Conservation (phyloP, 2,113 vertebrate genomes). For the Osmerus mordax region DNA sequence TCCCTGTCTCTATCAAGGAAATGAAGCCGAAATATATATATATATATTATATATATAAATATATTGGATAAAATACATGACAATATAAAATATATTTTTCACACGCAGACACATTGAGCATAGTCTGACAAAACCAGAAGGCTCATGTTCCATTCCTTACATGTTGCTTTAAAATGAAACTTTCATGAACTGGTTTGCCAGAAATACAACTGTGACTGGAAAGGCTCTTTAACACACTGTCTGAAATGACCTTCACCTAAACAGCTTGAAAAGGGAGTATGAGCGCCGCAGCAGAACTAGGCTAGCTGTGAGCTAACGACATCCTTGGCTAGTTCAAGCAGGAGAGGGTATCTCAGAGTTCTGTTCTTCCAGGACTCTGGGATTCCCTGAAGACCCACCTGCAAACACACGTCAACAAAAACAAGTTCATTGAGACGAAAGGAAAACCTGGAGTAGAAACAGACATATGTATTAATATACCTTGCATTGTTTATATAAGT, state of each 20-base stretch:
- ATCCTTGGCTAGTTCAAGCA: slow-evolving; percentile 56
- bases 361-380: slow-evolving; percentile 66
- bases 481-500: no score
- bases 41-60: no score
- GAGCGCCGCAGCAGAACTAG: slow-evolving; percentile 13
- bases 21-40: no score
- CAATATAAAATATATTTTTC: not conserved
- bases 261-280: not conserved
- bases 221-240: not conserved
- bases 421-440: no score
- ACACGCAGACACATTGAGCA: slow-evolving; percentile 9
- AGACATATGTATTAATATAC: no score
- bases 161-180: slow-evolving; percentile 56
- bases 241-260: not conserved
- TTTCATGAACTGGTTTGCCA: slow-evolving; percentile 48
- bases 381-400: slow-evolving; percentile 62
- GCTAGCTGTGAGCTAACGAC: slow-evolving; percentile 33
- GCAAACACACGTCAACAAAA: slow-evolving; percentile 38
- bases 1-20: no score
- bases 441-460: no score
- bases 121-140: slow-evolving; percentile 32
- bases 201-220: slow-evolving; percentile 30
- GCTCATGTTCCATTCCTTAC: slow-evolving; percentile 56
- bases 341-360: slow-evolving; percentile 58
- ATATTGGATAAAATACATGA: not conserved